A percentile compares a stretch with the other conserved stretches of the same genome.
phyloP scores from a whole-genome alignment of 1,140 invertebrate genomes.

The Physella acuta region DNA sequence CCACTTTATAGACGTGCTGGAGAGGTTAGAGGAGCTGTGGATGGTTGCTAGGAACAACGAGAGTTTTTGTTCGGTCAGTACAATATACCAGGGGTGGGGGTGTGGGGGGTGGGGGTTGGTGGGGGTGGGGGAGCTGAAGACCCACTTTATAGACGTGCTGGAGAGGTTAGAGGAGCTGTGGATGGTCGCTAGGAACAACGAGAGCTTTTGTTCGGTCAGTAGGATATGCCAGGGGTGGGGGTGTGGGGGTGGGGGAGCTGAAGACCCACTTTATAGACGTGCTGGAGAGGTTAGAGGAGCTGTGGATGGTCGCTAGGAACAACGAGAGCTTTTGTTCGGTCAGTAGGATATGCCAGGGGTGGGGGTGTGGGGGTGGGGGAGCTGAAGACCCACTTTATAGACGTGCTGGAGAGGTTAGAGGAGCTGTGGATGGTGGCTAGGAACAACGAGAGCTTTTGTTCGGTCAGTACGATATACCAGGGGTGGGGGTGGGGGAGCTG shows the following conservation, averaged over 20 bases:
- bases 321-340: too few relatives aligned
- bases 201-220: conserved; percentile 30
- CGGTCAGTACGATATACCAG: too few relatives aligned
- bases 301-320: conserved; percentile 60
- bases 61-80: conserved; percentile 30
- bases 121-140: conserved; percentile 85
- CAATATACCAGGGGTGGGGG: too few relatives aligned
- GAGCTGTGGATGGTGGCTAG: too few relatives aligned
- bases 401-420: too few relatives aligned
- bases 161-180: conserved; percentile 84
- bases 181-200: conserved; percentile 28
- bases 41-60: conserved; percentile 26
- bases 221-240: too few relatives aligned
- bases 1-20: conserved; percentile 85
- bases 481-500: too few relatives aligned
- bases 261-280: conserved; percentile 87
- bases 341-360: too few relatives aligned
- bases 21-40: conserved; percentile 82
- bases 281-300: conserved; percentile 80
- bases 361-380: too few relatives aligned
- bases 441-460: too few relatives aligned
- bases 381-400: too few relatives aligned
- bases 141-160: conserved; percentile 85
- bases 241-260: conserved; percentile 84
- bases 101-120: too few relatives aligned